These are phyloP conservation scores for Hypsibius dujardini DNA, from an alignment of 1,140 invertebrate genomes.

Conservation along the genomic window DNA sequence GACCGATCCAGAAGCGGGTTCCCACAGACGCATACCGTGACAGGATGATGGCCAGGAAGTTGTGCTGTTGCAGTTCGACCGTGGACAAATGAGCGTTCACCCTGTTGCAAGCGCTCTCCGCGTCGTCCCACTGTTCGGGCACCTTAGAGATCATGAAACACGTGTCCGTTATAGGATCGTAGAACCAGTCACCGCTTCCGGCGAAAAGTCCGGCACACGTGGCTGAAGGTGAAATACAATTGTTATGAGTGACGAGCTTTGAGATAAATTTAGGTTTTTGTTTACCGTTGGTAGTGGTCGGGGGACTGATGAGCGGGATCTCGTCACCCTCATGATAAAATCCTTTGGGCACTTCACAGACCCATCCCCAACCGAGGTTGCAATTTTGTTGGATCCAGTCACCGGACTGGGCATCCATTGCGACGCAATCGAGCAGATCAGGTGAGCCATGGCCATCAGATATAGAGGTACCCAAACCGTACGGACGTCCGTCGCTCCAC, in stretches of 20 bases:
- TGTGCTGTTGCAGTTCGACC: not conserved
- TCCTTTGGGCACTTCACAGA: not conserved
- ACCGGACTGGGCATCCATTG: not conserved
- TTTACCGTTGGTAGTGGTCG: conserved; percentile 6
- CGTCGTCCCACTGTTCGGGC: not conserved
- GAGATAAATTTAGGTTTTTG: not conserved
- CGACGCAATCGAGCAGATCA: too few relatives aligned
- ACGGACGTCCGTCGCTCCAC: not conserved
- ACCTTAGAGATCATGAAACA: not conserved
- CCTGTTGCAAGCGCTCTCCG: not conserved
- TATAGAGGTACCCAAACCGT: too few relatives aligned
- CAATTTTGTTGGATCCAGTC: not conserved
- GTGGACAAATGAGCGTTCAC: not conserved
- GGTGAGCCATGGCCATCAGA: too few relatives aligned
- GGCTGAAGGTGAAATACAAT: not conserved
- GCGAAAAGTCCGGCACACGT: not conserved
- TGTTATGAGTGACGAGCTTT: not conserved
- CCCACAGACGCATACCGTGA: not conserved
- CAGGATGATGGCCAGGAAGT: not conserved
- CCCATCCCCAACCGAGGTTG: not conserved
- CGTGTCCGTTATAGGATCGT: not conserved
- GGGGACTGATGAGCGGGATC: not conserved
- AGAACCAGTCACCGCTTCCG: not conserved
- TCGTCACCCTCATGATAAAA: not conserved
- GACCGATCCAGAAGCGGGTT: not conserved